Evolutionary conservation across 2,888 invertebrate genomes (phyloP).

Genomic region (Cryptus armator): DNA sequence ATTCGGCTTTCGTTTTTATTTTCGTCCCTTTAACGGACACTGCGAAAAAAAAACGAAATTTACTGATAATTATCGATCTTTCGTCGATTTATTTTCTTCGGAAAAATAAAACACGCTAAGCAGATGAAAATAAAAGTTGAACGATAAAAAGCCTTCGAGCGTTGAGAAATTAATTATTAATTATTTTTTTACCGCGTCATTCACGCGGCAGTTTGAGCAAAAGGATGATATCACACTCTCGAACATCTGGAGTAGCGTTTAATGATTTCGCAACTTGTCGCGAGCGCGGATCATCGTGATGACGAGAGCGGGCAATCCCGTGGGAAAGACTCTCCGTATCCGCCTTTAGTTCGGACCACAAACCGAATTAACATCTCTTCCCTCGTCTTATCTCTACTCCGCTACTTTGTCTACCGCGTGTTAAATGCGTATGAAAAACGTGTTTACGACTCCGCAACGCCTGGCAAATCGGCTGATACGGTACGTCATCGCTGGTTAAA

Average conservation of each 20-base stretch:
- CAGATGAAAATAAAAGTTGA: neutral
- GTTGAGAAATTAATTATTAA: neutral
- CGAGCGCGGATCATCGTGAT: conserved; percentile 26
- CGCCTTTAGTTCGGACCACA: conserved; percentile 20
- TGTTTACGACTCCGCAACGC: conserved; percentile 49
- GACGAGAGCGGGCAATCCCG: conserved; percentile 40
- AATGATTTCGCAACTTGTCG: conserved; percentile 53
- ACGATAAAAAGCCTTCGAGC: neutral
- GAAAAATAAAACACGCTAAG: neutral
- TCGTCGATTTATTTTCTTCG: too few species aligned
- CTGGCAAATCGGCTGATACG: conserved; percentile 32
- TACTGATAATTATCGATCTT: too few species aligned
- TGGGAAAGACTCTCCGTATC: conserved; percentile 31
- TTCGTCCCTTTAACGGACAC: neutral
- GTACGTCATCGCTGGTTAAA: conserved; percentile 58
- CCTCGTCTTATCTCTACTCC: conserved; percentile 4
- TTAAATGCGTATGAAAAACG: conserved; percentile 32
- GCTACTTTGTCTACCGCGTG: conserved; percentile 22
- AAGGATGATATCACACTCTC: conserved; percentile 42
- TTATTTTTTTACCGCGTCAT: neutral
- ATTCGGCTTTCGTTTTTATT: neutral
- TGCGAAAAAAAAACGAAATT: neutral
- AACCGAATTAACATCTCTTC: conserved; percentile 47
- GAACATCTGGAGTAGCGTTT: conserved; percentile 51
- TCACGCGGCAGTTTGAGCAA: neutral